Evolutionary conservation across 2,888 invertebrate species (phyloP), one percentile per base, ranked within the genome.

Genomic region (Drosophila kokeensis): DNA sequence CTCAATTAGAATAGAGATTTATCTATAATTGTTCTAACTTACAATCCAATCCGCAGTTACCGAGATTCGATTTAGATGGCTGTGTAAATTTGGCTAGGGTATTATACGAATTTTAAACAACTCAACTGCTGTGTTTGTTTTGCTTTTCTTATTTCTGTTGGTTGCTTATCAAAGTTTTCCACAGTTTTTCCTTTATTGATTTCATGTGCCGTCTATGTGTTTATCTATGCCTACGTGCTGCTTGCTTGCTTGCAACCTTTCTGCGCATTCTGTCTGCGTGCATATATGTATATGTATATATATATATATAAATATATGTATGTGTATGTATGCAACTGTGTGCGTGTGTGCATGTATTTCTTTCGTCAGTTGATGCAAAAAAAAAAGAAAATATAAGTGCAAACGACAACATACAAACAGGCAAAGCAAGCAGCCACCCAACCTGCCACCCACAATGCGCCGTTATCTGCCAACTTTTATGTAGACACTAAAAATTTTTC

Each of bases 401-500:
- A 58, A 69, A 73, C 70, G 71, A 76, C 72, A 81, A 73, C 71
- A 81, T 65, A 76, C 73, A 82, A 83, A 80, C 79, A 88, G 83
- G 88, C 86, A 88, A 85, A 73, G 69, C 79, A 73, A 67, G 71
- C 87, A 75, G 69, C 62, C 48, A 55, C 42, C 49, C 65, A 69
- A 42, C 50, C 21, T 15, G 32, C 38, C 58, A 30, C 62, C 11
- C 70, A 69, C 64, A 40, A 53, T 71, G 29, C 36, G 52, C 60
- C 66, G 87, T 72, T 84, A 87, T 89, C 89, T 87, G 77, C 69
- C 69, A 82, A 69, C 71, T 84, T 80, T 82, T 89, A 87, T 85
- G 89, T 87, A 84, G 89, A 86, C 86, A 82, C 85, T 86, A 76
- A 85, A 89, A 87, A 87, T 70, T 89, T 87, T 89, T 85, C 89